Evolutionary conservation across 2,888 invertebrate genomes (phyloP).

Genomic region (Caenorhabditis afra): DNA sequence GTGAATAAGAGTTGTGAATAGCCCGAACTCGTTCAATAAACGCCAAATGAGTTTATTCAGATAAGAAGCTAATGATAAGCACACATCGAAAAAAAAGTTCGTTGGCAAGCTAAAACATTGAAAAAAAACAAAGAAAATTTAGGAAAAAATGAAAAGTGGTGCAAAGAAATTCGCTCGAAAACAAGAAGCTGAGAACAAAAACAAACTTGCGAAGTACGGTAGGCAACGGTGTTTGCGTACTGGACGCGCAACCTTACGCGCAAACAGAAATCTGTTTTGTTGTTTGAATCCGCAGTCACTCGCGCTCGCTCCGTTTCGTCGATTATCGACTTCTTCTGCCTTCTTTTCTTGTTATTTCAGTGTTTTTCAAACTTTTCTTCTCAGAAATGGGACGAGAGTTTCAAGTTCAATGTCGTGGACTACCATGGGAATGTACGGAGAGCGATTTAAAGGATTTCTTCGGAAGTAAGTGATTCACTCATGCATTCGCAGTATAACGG

Average conservation of each 20-base stretch:
- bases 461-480: slow-evolving; percentile 63
- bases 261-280: neutral
- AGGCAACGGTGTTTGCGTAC: slow-evolving; percentile 33
- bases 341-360: neutral
- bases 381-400: slow-evolving; percentile 35
- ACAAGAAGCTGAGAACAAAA: neutral
- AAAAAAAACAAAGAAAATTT: too few species aligned
- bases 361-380: neutral
- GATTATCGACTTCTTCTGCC: neutral
- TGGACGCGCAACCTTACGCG: slow-evolving; percentile 4
- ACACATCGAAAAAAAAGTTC: too few species aligned
- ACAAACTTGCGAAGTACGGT: slow-evolving; percentile 26
- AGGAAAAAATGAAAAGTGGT: too few species aligned
- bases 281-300: too few species aligned
- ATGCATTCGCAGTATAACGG: too few species aligned
- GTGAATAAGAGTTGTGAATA: too few species aligned
- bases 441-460: slow-evolving; percentile 60
- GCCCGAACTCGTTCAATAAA: too few species aligned
- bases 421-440: slow-evolving; percentile 63
- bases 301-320: too few species aligned
- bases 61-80: too few species aligned
- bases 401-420: slow-evolving; percentile 56
- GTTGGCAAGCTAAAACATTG: too few species aligned
- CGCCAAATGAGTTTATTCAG: too few species aligned
- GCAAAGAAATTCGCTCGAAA: too few species aligned